These are phyloP conservation scores for Acrocephalus scirpaceus DNA, from an alignment of 2,797 vertebrate species.

Conservation along the genomic window DNA sequence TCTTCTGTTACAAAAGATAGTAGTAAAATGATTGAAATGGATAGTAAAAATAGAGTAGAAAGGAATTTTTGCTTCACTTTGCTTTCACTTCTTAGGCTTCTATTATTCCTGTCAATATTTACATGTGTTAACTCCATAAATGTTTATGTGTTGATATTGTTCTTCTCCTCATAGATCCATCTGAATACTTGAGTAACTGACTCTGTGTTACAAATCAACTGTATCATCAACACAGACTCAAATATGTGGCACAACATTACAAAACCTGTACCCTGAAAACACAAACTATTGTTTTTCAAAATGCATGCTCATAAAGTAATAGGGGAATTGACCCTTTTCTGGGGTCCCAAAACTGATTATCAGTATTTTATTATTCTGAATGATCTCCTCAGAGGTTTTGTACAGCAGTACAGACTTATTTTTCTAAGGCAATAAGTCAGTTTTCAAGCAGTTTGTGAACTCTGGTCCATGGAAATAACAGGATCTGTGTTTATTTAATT, in stretches of 20 bases:
- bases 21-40: not conserved
- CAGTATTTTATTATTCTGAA: not conserved
- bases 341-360: not conserved
- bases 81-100: not conserved
- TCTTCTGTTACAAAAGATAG: not conserved
- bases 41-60: not conserved
- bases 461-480: not conserved
- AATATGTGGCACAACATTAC: not conserved
- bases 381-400: not conserved
- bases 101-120: not conserved
- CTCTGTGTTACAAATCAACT: not conserved
- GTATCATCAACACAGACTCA: not conserved
- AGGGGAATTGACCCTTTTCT: not conserved
- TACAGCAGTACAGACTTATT: not conserved
- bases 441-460: not conserved
- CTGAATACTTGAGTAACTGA: not conserved
- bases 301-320: not conserved
- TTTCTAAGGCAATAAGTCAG: not conserved
- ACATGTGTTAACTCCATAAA: not conserved
- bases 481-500: not conserved
- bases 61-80: not conserved
- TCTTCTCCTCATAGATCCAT: not conserved
- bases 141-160: not conserved
- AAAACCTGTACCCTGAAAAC: not conserved
- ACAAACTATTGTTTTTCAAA: not conserved